Base-by-base conservation (phyloP, 2,113 vertebrate genomes). In the Rafetus swinhoei region DNA sequence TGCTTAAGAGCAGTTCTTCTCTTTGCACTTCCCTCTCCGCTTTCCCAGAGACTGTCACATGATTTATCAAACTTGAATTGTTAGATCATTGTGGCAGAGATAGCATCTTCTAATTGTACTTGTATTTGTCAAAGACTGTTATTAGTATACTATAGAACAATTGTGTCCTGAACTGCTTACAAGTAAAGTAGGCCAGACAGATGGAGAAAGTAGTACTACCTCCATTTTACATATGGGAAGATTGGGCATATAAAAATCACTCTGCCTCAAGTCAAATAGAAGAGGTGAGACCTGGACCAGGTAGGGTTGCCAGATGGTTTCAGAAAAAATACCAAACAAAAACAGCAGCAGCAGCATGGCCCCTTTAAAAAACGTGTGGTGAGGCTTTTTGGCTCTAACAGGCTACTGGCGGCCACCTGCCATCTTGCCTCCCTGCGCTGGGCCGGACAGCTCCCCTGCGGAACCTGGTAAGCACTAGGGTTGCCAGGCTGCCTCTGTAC, bases 51-150 rank as follows among this genome's bases (percentile, higher is more conserved):
- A 32, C 19, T 35, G 39, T 7, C 60, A 60, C 60, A 56, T 11
- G 65, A 45, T 89, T 89, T 60, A 9, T 85, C 21, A 45, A 74
- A 13, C 21, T 74, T 45, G 8, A 19, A 24, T 74, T 74, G 35
- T 74, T 74, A 22, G 16, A n/a, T 72, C 25, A 22, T 89, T 88
- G 59, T n/a, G 69, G 80, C 32, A 93, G 39, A 7, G 91, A 59
- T 32, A 4, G 57, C 27, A 6, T 92, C 8, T n/a, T 72, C 13
- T 9, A 1, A 1, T 32, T 93, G 3, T 76, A 11, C 10, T 72
- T 84, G 15, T 0, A 1, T 59, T 91, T 84, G 55, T 4, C 3
- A 35, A 83, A 45, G 69, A 24, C 69, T 95, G 27, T 12, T 35
- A 29, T 89, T 84, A 82, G 24, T 13, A 1, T 59, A 77, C 45